Base-by-base conservation (phyloP, 2,888 invertebrate species). In the Trachelus stipa region DNA sequence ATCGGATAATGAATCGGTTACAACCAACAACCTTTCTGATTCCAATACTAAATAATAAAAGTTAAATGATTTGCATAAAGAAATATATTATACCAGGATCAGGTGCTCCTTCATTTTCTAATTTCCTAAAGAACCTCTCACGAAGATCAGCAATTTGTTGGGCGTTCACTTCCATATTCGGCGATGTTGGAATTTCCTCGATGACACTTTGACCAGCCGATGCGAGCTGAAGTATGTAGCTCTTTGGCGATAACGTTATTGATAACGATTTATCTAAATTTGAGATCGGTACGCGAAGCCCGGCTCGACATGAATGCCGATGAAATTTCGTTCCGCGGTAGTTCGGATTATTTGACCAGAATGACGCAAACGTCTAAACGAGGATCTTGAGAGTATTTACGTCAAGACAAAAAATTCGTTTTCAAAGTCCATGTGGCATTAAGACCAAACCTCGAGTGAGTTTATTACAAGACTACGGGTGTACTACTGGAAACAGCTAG, bases 61-160 rank as follows among this genome's bases (percentile, higher is more conserved):
- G 12, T 11, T 31, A 40, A 71, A 56, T 31, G 12, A 73, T 35
- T 68, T 34, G 35, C 34, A 69, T 56, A 75, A 73, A 23, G 2
- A 74, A 73, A 11, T 34, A 74, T 34, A 37, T 40, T 37, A 81
- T 79, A 91, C 90, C 85, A 3, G 87, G 82, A 77, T 88, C 88
- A 11, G 90, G 83, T 76, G 88, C 83, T 68, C 87, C 87, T 69
- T 90, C 90, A 23, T 91, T 89, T 9, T 87, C 85, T 12, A 91
- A 79, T 81, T 88, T 90, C 78, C 87, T 89, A 76, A 90, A 85
- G 80, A 91, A 91, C 79, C 85, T 88, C 6, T 89, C 89, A 34
- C 91, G 88, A 12, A 91, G 85, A 73, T 91, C 91, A 12, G 80
- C 75, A 75, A 91, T 87, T 77, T 85, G 84, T 80, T 87, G 87